A percentile compares a stretch with the other conserved stretches of the same genome.
phyloP scores from a whole-genome alignment of 1,140 invertebrate genomes.

The Rhyacophila brunnea region DNA sequence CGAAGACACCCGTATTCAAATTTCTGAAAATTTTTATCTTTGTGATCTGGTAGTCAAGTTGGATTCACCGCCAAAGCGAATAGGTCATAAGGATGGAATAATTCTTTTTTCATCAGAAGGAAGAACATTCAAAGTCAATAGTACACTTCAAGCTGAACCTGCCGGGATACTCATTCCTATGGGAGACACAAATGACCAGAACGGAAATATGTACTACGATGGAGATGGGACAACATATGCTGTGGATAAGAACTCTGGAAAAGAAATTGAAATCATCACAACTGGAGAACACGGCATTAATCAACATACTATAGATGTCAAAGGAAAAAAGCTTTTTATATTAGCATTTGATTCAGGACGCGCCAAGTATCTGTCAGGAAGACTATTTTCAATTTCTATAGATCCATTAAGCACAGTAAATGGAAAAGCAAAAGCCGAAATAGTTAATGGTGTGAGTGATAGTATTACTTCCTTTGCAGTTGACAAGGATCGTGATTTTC shows the following conservation, averaged over 20 bases:
- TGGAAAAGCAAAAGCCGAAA: slow-evolving; percentile 3
- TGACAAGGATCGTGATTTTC: background rate
- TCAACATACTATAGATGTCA: background rate
- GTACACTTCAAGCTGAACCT: too few species aligned
- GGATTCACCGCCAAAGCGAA: background rate
- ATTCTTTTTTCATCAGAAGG: background rate
- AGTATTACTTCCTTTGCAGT: slow-evolving; percentile 4
- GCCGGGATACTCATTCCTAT: background rate
- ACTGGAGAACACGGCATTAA: slow-evolving; percentile 6
- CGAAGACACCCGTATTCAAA: too few species aligned
- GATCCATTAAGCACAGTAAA: background rate
- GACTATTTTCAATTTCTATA: slow-evolving; percentile 5
- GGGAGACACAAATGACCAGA: slow-evolving; percentile 7
- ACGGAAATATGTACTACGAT: slow-evolving; percentile 6
- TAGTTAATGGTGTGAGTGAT: background rate
- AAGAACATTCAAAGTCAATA: background rate
- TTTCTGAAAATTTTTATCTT: too few species aligned
- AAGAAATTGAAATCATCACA: slow-evolving; percentile 14
- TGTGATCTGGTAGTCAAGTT: background rate
- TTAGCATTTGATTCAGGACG: background rate
- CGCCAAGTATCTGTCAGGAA: background rate
- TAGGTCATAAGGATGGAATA: background rate
- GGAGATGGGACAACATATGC: slow-evolving; percentile 4
- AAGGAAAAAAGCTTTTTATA: slow-evolving; percentile 4
- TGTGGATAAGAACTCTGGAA: slow-evolving; percentile 1